A percentile compares a stretch with the other conserved stretches of the same genome.
These are phyloP conservation scores for Syngnathus rostellatus DNA, from an alignment of 2,797 vertebrate species.

Conservation along the genomic window DNA sequence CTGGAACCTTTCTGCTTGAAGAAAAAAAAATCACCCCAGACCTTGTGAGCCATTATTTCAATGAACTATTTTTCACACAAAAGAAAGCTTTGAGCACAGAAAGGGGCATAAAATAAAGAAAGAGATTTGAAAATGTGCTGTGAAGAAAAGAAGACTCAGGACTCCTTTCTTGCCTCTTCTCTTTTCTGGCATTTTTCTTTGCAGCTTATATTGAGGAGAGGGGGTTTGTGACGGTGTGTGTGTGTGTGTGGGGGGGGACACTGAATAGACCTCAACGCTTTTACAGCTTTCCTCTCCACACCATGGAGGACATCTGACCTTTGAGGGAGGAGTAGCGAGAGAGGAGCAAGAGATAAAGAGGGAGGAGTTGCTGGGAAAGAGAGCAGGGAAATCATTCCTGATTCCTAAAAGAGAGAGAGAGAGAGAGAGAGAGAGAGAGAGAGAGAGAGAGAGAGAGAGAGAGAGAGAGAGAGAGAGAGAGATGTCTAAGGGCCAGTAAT, in stretches of 20 bases:
- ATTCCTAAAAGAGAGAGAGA: slow-evolving; percentile 32
- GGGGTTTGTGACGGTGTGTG: slow-evolving; percentile 15
- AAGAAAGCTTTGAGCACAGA: slow-evolving; percentile 61
- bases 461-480: slow-evolving; percentile 83
- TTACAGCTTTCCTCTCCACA: slow-evolving; percentile 80
- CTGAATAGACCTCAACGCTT: slow-evolving; percentile 87
- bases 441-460: slow-evolving; percentile 71
- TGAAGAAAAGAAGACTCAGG: slow-evolving; percentile 62
- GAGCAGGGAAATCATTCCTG: slow-evolving; percentile 52
- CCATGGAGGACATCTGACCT: slow-evolving; percentile 96
- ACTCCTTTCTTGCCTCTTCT: slow-evolving; percentile 54
- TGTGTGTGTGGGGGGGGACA: slow-evolving; percentile 50
- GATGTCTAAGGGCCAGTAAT: slow-evolving; percentile 93
- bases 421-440: slow-evolving; percentile 87
- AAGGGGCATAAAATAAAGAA: slow-evolving; percentile 61
- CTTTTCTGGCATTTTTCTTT: slow-evolving; percentile 58
- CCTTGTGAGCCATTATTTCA: slow-evolving; percentile 56
- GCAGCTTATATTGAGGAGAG: slow-evolving; percentile 64
- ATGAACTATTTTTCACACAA: slow-evolving; percentile 66
- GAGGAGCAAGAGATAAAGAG: slow-evolving; percentile 61
- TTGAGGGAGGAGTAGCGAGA: slow-evolving; percentile 66
- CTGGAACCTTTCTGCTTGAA: slow-evolving; percentile 24
- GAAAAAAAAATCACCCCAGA: slow-evolving; percentile 52
- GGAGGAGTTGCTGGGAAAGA: slow-evolving; percentile 79
- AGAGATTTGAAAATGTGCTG: slow-evolving; percentile 63